A percentile compares a stretch with the other conserved stretches of the same genome.
These are phyloP conservation scores for Dolichopus griseipennis DNA, from an alignment of 2,888 invertebrate species.

Conservation along the genomic window DNA sequence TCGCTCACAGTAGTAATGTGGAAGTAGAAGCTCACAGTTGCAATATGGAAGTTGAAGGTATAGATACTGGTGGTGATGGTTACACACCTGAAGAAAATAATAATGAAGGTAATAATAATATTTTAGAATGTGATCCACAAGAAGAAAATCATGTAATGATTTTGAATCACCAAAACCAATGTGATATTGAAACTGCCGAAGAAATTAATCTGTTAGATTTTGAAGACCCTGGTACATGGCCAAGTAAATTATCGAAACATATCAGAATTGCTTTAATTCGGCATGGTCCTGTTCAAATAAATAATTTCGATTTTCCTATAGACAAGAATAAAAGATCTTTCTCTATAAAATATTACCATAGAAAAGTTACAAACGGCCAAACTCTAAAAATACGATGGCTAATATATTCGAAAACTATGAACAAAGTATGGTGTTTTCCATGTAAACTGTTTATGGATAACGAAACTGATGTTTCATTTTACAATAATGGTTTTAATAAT, in stretches of 20 bases:
- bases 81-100: slow-evolving; percentile 7
- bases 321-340: slow-evolving; percentile 8
- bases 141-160: slow-evolving; percentile 5
- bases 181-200: background rate
- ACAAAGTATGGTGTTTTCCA: background rate
- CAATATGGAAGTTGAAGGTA: slow-evolving; percentile 7
- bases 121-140: slow-evolving; percentile 7
- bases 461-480: slow-evolving; percentile 5
- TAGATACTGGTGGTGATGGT: slow-evolving; percentile 3
- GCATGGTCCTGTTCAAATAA: slow-evolving; percentile 8
- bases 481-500: slow-evolving; percentile 6
- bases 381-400: slow-evolving; percentile 8
- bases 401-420: slow-evolving; percentile 7
- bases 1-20: too few species aligned
- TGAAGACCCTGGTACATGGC: background rate
- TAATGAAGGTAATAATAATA: slow-evolving; percentile 7
- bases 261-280: slow-evolving; percentile 6
- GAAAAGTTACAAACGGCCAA: slow-evolving; percentile 8
- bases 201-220: slow-evolving; percentile 7
- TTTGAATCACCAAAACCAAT: background rate
- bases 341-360: slow-evolving; percentile 9
- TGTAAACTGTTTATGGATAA: background rate
- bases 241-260: slow-evolving; percentile 3
- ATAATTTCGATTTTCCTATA: slow-evolving; percentile 11
- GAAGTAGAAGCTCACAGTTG: slow-evolving; percentile 7